phyloP scores from a whole-genome alignment of 1,140 invertebrate genomes.

The Lepidostoma basale region DNA sequence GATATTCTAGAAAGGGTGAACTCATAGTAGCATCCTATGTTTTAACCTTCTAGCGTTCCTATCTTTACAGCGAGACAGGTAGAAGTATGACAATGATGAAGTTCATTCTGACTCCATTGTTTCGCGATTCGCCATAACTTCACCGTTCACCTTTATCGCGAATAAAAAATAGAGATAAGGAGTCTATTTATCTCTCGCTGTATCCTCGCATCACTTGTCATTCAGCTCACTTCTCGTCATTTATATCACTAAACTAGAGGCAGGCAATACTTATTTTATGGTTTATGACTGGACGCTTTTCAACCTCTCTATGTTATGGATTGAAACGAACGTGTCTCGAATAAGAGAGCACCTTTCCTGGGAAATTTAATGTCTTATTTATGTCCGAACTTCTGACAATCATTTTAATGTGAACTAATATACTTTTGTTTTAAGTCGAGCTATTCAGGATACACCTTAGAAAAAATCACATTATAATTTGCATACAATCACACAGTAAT shows the following conservation, averaged over 20 bases:
- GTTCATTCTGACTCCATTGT: neutral
- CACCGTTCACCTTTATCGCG: slow-evolving; percentile 1
- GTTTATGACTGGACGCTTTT: slow-evolving; percentile 33
- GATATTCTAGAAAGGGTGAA: no score
- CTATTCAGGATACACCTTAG: no score
- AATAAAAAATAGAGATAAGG: slow-evolving; percentile 10
- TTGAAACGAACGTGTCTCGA: slow-evolving; percentile 37
- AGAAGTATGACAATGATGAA: no score
- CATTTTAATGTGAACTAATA: no score
- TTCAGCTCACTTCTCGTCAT: slow-evolving; percentile 28
- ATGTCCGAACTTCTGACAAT: neutral
- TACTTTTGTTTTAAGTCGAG: no score
- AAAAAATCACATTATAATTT: no score
- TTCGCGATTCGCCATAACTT: neutral
- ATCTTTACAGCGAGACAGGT: no score
- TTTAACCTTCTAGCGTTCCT: no score
- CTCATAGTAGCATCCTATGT: no score
- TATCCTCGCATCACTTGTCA: slow-evolving; percentile 34
- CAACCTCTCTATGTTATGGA: slow-evolving; percentile 33
- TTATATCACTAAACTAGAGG: slow-evolving; percentile 25
- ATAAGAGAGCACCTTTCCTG: slow-evolving; percentile 7
- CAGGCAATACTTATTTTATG: slow-evolving; percentile 33
- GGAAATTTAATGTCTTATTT: slow-evolving; percentile 13
- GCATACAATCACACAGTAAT: no score
- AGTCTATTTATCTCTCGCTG: neutral